These are phyloP conservation scores for Lordiphosa mommai DNA, from an alignment of 1,140 invertebrate species.

Conservation along the genomic window DNA sequence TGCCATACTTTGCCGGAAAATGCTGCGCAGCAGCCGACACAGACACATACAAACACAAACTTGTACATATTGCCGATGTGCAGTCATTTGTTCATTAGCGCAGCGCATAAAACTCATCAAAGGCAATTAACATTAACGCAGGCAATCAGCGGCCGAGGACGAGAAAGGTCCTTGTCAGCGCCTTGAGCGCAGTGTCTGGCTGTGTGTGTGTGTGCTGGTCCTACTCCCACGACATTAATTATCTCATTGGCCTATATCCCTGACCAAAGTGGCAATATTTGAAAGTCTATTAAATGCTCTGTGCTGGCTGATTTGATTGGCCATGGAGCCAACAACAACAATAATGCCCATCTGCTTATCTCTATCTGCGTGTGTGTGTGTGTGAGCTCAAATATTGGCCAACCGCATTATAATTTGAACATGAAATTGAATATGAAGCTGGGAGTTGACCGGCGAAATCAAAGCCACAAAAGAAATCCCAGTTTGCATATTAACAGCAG, in stretches of 20 bases:
- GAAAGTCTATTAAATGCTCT: slow-evolving; percentile 73
- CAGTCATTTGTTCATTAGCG: slow-evolving; percentile 76
- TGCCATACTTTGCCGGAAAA: slow-evolving; percentile 22
- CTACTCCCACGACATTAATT: slow-evolving; percentile 69
- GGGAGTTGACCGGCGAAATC: slow-evolving; percentile 46
- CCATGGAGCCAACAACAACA: slow-evolving; percentile 9
- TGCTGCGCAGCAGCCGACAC: not conserved
- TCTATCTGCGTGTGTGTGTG: slow-evolving; percentile 1
- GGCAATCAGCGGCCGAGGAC: slow-evolving; percentile 53
- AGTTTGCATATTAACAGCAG: slow-evolving; percentile 75
- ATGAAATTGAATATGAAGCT: slow-evolving; percentile 67
- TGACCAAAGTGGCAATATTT: slow-evolving; percentile 69
- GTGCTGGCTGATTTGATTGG: slow-evolving; percentile 51
- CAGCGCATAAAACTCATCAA: slow-evolving; percentile 75
- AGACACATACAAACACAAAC: slow-evolving; percentile 9
- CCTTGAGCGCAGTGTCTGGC: slow-evolving; percentile 34
- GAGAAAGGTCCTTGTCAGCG: slow-evolving; percentile 25
- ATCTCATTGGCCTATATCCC: slow-evolving; percentile 57
- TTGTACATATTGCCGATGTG: slow-evolving; percentile 60
- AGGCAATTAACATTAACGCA: slow-evolving; percentile 76
- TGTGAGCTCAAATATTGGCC: slow-evolving; percentile 32
- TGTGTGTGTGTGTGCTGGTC: not conserved
- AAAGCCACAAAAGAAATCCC: slow-evolving; percentile 77
- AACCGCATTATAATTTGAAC: slow-evolving; percentile 47
- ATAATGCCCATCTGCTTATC: slow-evolving; percentile 37